Percentiles rank a stretch among this genome's conserved stretches.
These are phyloP conservation scores for Salarias fasciatus DNA, from an alignment of 2,797 vertebrate genomes.

Conservation along the genomic window DNA sequence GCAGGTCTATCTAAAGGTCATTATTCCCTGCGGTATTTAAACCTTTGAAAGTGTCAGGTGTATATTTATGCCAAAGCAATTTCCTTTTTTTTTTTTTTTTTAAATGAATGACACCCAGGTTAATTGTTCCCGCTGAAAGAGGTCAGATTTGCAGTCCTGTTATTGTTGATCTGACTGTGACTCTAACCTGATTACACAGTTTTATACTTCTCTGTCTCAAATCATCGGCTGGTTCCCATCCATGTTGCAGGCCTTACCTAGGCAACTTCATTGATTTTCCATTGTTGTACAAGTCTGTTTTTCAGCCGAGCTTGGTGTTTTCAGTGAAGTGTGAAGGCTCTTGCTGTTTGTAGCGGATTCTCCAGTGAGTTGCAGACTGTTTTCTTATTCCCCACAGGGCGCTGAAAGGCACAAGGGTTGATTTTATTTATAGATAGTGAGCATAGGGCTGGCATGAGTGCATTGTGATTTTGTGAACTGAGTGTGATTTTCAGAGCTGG, in stretches of 20 bases:
- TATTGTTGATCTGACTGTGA: constrained; percentile 26
- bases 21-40: no score
- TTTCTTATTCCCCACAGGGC: constrained; percentile 59
- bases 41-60: no score
- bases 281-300: constrained; percentile 70
- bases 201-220: constrained; percentile 38
- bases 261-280: constrained; percentile 68
- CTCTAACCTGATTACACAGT: constrained; percentile 38
- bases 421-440: constrained; percentile 73
- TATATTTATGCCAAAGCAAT: no score
- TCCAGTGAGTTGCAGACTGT: constrained; percentile 62
- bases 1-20: no score
- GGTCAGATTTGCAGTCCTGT: constrained; percentile 6
- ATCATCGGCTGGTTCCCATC: constrained; percentile 50
- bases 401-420: constrained; percentile 46
- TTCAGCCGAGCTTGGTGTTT: constrained; percentile 53
- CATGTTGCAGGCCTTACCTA: constrained; percentile 21
- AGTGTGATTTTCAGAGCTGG: constrained; percentile 40
- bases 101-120: background rate
- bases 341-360: constrained; percentile 64
- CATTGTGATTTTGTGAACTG: constrained; percentile 44
- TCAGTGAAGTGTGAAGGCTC: constrained; percentile 64
- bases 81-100: no score
- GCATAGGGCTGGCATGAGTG: constrained; percentile 48
- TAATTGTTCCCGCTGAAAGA: constrained; percentile 4